Conservation (phyloP, 2,797 vertebrate genomes). For the Hydrophis major region DNA sequence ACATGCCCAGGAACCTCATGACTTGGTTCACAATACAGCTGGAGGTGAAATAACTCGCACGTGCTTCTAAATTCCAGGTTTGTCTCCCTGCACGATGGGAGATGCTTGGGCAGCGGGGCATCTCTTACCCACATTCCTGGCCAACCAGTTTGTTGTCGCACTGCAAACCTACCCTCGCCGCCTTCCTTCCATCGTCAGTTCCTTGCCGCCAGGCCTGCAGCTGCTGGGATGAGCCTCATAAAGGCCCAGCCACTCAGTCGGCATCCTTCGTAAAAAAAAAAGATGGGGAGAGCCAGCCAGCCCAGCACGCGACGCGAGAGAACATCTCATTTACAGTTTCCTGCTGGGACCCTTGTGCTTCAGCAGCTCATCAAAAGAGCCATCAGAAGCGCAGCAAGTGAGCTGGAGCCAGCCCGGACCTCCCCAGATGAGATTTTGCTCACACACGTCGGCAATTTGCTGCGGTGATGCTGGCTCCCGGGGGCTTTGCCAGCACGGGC, state of each 20-base stretch:
- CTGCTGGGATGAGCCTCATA: conserved; percentile 47
- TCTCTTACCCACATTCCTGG: background rate
- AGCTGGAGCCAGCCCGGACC: conserved; percentile 12
- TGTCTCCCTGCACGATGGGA: background rate
- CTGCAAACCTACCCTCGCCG: background rate
- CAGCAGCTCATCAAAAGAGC: conserved; percentile 62
- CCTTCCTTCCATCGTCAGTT: background rate
- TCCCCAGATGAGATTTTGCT: conserved; percentile 39
- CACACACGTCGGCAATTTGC: conserved; percentile 33
- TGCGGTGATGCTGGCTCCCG: conserved; percentile 38
- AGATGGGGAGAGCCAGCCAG: conserved; percentile 37
- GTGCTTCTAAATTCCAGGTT: background rate
- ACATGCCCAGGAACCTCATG: background rate
- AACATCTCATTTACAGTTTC: conserved; percentile 60
- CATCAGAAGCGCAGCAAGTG: conserved; percentile 42
- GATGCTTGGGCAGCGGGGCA: background rate
- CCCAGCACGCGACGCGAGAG: conserved; percentile 2
- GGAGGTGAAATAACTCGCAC: background rate
- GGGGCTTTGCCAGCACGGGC: conserved; percentile 32
- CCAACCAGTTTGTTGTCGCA: background rate
- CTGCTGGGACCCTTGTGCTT: conserved; percentile 45
- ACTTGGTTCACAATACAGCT: background rate
- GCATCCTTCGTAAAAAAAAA: conserved; percentile 48
- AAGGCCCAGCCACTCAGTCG: conserved; percentile 31
- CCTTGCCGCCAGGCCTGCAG: conserved; percentile 6